These are phyloP conservation scores for Busseola fusca DNA, from an alignment of 2,888 invertebrate genomes.

Conservation along the genomic window DNA sequence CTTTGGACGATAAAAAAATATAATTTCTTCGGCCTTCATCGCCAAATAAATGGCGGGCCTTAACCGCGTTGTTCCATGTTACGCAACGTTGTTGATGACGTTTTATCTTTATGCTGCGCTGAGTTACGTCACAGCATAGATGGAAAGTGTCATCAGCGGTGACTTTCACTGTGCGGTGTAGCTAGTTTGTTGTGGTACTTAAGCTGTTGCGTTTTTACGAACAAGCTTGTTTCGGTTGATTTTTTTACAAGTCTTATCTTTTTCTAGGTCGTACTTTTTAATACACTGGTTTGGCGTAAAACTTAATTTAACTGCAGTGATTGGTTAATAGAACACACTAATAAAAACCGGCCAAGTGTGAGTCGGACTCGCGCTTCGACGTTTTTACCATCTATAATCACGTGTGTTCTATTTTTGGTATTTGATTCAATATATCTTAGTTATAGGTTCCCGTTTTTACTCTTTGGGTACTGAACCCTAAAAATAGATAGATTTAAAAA, in stretches of 20 bases:
- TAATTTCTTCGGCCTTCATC: constrained; percentile 26
- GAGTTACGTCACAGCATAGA: constrained; percentile 67
- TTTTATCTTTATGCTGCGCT: constrained; percentile 62
- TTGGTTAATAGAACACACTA: background rate
- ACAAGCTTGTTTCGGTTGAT: background rate
- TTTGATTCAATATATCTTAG: too few relatives aligned
- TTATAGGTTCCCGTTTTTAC: too few relatives aligned
- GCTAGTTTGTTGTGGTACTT: constrained; percentile 58
- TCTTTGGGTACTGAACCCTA: too few relatives aligned
- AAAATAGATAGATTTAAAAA: background rate
- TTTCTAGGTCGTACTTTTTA: background rate
- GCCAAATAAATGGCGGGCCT: constrained; percentile 5
- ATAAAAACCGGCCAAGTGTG: too few relatives aligned
- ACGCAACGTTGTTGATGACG: constrained; percentile 51
- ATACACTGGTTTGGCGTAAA: background rate
- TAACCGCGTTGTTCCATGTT: constrained; percentile 56
- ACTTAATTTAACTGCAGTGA: too few relatives aligned
- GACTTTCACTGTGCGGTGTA: constrained; percentile 66
- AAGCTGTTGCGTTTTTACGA: constrained; percentile 36
- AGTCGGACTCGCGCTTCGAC: too few relatives aligned
- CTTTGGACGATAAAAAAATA: background rate
- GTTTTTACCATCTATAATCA: too few relatives aligned
- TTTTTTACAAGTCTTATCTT: background rate
- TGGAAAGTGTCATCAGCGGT: constrained; percentile 70
- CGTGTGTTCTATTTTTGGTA: too few relatives aligned